Evolutionary conservation across 1,140 invertebrate genomes (phyloP), one percentile per base, ranked within the genome.

Genomic region (Drosophila ficusphila): DNA sequence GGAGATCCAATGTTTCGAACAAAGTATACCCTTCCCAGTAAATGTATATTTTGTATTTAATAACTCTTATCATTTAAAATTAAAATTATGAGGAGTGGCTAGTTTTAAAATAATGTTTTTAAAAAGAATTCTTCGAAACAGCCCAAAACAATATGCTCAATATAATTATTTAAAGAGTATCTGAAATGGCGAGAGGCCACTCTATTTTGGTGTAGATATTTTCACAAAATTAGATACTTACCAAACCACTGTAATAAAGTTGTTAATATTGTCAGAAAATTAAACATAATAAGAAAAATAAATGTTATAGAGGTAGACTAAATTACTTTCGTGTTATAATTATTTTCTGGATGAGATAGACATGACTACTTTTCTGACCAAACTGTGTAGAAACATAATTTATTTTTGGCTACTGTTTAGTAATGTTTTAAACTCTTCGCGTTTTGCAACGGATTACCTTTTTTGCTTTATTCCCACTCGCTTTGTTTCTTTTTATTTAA

Each of bases 401-500:
- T 54, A 19, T 21, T 47, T 12, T 14, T 4, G 18, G 0, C 4
- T 19, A 12, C 23, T 14, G n/a, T 5, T 49, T n/a, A 14, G 31
- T 21, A 29, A 49, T 49, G 8, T 11, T 7, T 49, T 2, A 5
- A 38, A 16, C 31, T 14, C 18, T 12, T 58, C 3, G 19, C 18
- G 9, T 21, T 21, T 51, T n/a, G 1, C 38, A 8, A 2, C 6
- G 25, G 36, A 58, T 33, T 29, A 58, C 34, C 42, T 39, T 3
- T 9, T 39, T 3, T 9, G 8, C 9, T 7, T 34, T 27, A 44
- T 29, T 12, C 14, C 19, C 54, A 42, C n/a, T n/a, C 27, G 23
- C 2, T 14, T 16, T 51, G 27, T 16, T 54, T 46, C 25, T 58
- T 49, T 70, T 34, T 62, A 25, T 47, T 70, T 86, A 86, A 86